Evolutionary conservation across 2,113 vertebrate species (phyloP).

Genomic region (Blennius ocellaris): DNA sequence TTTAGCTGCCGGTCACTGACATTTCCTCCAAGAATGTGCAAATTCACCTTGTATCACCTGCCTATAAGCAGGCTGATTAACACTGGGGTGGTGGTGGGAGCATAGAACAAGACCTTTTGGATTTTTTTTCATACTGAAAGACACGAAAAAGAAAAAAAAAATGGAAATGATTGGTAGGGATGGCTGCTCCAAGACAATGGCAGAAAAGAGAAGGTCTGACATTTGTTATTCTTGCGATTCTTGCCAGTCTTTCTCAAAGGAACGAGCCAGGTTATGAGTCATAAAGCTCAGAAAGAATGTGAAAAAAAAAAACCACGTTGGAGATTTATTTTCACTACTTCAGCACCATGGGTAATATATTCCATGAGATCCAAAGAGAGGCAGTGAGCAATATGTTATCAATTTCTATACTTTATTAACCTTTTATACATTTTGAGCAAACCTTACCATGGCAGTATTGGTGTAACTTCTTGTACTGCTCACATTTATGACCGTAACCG

Average conservation of each 20-base stretch:
- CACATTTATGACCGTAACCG: too few relatives aligned
- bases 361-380: too few relatives aligned
- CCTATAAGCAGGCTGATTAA: slow-evolving; percentile 53
- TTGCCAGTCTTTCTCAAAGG: background rate
- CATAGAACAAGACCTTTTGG: slow-evolving; percentile 24
- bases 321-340: too few relatives aligned
- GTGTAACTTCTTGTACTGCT: too few relatives aligned
- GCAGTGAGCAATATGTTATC: too few relatives aligned
- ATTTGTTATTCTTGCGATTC: slow-evolving; percentile 24
- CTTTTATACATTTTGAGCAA: too few relatives aligned
- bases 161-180: background rate
- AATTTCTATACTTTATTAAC: too few relatives aligned
- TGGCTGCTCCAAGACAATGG: slow-evolving; percentile 23
- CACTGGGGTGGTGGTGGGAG: slow-evolving; percentile 31
- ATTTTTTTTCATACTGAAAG: background rate
- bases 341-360: too few relatives aligned
- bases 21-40: slow-evolving; percentile 8
- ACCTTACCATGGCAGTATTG: too few relatives aligned
- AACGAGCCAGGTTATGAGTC: background rate
- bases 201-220: slow-evolving; percentile 19
- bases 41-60: slow-evolving; percentile 28
- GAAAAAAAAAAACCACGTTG: too few relatives aligned
- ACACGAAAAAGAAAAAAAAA: background rate
- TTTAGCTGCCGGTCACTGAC: slow-evolving; percentile 28
- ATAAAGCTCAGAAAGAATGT: background rate